Base-by-base conservation (phyloP, 1,140 invertebrate genomes). In the Listronotus bonariensis region DNA sequence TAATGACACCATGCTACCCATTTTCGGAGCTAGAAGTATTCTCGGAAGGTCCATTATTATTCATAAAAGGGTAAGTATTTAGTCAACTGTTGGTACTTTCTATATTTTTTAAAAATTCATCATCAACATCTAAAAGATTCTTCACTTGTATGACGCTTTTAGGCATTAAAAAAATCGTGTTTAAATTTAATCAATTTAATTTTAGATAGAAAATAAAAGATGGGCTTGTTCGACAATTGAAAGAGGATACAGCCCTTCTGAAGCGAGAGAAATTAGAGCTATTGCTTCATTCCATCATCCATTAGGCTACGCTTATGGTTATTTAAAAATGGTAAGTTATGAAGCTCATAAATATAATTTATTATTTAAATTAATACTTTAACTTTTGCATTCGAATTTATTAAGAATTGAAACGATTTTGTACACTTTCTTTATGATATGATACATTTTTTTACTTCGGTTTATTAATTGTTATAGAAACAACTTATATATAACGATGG, bases 261-360 rank as follows among this genome's bases (percentile, higher is more conserved):
- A 94, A 77, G 92, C 92, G 1, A 79, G 88, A 60, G 92, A 96
- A 82, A 82, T 95, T 34, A 82, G 91, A 51, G 93, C 87, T 6
- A 92, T 97, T 68, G 94, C 93, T 5, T 95, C 92, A 0, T 97
- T 96, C 78, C 92, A 96, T 82, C 91, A 95, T 83, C 92, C 92
- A 0, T 81, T 86, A 9, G 93, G 93, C 0, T 92, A 88, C 79
- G 89, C 92, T 1, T 89, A 87, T 76, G 95, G 95, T 15, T 96
- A 93, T 72, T 85, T 97, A 18, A 85, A 89, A 80, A 88, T 97
- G 88, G 89, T 91, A 79, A 51, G 58, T 46, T 40, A n/a, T 36
- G 31, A 46, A 26, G 5, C 20, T 3, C 20, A 26, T 26, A 26
- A 26, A 26, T 5, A 26, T 26, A 26, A 3, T 26, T 26, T 3